Evolutionary conservation across 2,113 vertebrate genomes (phyloP).

Genomic region (Candoia aspera): DNA sequence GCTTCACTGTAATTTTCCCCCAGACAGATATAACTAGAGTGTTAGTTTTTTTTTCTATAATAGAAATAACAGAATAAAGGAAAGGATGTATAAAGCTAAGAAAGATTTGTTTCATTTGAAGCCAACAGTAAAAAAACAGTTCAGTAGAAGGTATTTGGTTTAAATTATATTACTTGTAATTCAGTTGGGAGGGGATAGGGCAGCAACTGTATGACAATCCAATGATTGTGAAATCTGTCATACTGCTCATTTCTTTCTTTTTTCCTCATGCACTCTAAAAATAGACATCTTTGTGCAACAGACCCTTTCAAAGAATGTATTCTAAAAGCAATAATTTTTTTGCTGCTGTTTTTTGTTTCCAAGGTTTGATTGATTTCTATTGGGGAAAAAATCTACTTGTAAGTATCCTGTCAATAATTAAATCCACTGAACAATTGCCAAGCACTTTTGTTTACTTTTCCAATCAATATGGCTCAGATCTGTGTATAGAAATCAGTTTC

Average conservation of each 20-base stretch:
- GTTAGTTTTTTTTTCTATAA: not conserved
- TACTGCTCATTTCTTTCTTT: not conserved
- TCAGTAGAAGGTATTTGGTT: not conserved
- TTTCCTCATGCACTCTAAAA: not conserved
- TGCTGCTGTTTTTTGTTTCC: too few species aligned
- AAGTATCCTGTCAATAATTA: not conserved
- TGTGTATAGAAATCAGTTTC: not conserved
- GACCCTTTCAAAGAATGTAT: not conserved
- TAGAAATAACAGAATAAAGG: not conserved
- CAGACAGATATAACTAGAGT: not conserved
- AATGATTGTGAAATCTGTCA: not conserved
- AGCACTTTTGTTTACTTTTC: not conserved
- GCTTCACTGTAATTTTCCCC: not conserved
- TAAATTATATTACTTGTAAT: not conserved
- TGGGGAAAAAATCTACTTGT: not conserved
- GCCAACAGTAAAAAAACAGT: not conserved
- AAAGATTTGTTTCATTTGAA: not conserved
- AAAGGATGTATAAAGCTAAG: not conserved
- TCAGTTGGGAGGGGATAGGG: not conserved
- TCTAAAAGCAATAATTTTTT: too few species aligned
- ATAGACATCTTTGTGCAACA: not conserved
- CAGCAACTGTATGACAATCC: not conserved
- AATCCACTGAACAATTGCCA: not conserved
- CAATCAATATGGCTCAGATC: not conserved
- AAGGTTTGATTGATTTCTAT: too few species aligned